Evolutionary conservation across 2,113 vertebrate genomes (phyloP).

Genomic region (Sphyrna mokarran): DNA sequence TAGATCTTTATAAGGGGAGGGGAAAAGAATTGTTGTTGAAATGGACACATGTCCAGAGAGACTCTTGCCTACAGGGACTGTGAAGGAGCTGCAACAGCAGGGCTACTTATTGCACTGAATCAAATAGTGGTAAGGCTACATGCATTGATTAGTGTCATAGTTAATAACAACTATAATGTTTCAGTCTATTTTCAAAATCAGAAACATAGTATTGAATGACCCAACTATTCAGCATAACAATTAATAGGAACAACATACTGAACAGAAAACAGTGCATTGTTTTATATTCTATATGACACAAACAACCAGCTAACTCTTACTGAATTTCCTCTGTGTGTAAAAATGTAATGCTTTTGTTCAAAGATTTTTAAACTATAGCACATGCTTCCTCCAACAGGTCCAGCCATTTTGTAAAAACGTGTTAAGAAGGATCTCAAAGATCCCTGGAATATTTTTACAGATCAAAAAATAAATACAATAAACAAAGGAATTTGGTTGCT

Average conservation of each 20-base stretch:
- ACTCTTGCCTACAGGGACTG: background rate
- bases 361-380: background rate
- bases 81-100: conserved; percentile 21
- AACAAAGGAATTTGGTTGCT: background rate
- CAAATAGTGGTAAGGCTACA: conserved; percentile 35
- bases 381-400: background rate
- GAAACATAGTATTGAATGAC: background rate
- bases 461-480: background rate
- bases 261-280: background rate
- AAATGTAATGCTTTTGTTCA: background rate
- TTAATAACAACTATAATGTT: background rate
- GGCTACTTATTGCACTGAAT: conserved; percentile 39
- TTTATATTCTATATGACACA: background rate
- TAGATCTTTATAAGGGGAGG: conserved; percentile 39
- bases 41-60: conserved; percentile 9
- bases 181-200: background rate
- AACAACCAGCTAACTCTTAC: background rate
- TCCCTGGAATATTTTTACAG: background rate
- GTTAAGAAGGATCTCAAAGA: background rate
- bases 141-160: conserved; percentile 38
- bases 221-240: background rate
- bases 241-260: background rate
- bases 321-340: background rate
- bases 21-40: conserved; percentile 41
- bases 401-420: background rate